phyloP scores from a whole-genome alignment of 2,797 vertebrate species.

The Trachurus trachurus region DNA sequence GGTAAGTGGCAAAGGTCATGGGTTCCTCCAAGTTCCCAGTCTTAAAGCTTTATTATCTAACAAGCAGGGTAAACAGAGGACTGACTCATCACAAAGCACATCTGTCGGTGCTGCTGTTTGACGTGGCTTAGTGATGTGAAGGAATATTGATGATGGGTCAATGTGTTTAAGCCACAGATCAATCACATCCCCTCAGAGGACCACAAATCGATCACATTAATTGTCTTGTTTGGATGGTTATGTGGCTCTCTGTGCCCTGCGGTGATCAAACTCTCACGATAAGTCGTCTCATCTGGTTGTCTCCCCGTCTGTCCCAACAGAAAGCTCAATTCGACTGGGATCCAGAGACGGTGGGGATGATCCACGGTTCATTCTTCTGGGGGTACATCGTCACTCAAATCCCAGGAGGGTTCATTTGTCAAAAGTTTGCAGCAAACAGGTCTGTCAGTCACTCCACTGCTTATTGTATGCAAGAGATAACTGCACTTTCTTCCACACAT shows the following conservation, averaged over 20 bases:
- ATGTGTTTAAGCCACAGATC: constrained; percentile 24
- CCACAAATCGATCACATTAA: neutral
- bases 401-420: constrained; percentile 95
- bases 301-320: constrained; percentile 74
- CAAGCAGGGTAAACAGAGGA: neutral
- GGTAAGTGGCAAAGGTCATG: constrained; percentile 77
- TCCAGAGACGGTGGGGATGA: constrained; percentile 95
- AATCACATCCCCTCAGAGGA: neutral
- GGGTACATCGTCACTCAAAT: constrained; percentile 98
- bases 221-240: neutral
- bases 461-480: neutral
- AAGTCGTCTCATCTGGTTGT: neutral
- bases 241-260: neutral
- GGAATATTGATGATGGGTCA: constrained; percentile 19
- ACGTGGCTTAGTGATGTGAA: neutral
- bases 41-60: neutral
- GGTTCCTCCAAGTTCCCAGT: neutral
- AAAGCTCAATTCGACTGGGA: constrained; percentile 94
- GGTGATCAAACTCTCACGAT: neutral
- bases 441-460: constrained; percentile 57
- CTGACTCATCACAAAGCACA: neutral
- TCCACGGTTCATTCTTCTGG: constrained; percentile 97
- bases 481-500: neutral
- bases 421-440: constrained; percentile 97
- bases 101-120: neutral